These are phyloP conservation scores for Mythimna vitellina DNA, from an alignment of 2,888 invertebrate genomes.

Conservation along the genomic window DNA sequence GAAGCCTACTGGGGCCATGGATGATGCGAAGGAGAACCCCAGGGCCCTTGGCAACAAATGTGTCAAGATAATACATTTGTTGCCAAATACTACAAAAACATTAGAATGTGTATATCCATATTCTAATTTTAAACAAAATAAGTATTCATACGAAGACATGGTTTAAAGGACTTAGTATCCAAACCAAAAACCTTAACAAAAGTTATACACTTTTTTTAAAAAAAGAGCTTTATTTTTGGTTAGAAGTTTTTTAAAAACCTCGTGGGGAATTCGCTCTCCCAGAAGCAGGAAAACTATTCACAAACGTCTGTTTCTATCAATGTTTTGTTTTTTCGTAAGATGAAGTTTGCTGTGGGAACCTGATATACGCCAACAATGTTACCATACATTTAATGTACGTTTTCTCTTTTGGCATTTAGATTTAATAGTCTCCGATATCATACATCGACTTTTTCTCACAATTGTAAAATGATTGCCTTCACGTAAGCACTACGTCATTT, in stretches of 20 bases:
- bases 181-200: no score
- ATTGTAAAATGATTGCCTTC: conserved; percentile 58
- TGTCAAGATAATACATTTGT: no score
- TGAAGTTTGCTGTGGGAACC: conserved; percentile 45
- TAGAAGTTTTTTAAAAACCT: neutral
- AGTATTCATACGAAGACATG: no score
- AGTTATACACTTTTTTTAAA: neutral
- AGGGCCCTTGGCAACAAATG: no score
- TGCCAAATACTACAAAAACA: no score
- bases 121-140: no score
- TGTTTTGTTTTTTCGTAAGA: conserved; percentile 35
- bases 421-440: conserved; percentile 60
- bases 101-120: no score
- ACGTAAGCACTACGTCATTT: conserved; percentile 31
- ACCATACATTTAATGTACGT: conserved; percentile 47
- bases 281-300: conserved; percentile 13
- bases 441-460: conserved; percentile 62
- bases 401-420: conserved; percentile 65
- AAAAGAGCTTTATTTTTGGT: neutral
- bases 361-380: conserved; percentile 52
- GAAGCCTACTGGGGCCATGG: no score
- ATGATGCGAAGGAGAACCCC: no score
- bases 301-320: conserved; percentile 5
- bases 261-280: neutral
- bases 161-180: no score